Conservation (phyloP, 2,888 invertebrate genomes). For the Morinoia aosen region DNA sequence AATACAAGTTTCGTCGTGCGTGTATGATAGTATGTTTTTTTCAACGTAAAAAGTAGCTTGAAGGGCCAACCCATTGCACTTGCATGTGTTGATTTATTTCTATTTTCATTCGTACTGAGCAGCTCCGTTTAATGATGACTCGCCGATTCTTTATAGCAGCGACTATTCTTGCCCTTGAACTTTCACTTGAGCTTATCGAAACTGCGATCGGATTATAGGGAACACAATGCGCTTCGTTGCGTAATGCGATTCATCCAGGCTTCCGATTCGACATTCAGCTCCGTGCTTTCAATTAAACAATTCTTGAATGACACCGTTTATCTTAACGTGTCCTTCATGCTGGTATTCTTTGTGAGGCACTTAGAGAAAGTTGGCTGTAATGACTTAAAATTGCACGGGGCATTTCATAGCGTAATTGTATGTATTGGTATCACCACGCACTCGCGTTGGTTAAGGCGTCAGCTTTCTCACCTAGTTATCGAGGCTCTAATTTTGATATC, state of each 20-base stretch:
- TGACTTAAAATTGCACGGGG: not conserved
- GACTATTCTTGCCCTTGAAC: not conserved
- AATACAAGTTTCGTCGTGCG: not conserved
- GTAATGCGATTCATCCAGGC: not conserved
- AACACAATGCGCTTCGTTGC: not conserved
- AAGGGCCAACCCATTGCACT: not conserved
- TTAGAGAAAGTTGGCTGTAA: not conserved
- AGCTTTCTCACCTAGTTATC: not conserved
- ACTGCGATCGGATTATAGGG: conserved; percentile 17
- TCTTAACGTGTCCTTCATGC: not conserved
- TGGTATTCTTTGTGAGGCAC: not conserved
- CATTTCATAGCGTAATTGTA: not conserved
- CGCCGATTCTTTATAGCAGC: not conserved
- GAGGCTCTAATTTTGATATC: not conserved
- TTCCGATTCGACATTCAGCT: not conserved
- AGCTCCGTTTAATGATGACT: not conserved
- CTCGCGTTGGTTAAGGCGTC: not conserved
- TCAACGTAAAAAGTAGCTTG: not conserved
- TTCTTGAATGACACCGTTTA: not conserved
- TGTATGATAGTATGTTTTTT: not conserved
- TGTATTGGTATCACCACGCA: not conserved
- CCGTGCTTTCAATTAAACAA: not conserved
- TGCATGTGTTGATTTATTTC: not conserved
- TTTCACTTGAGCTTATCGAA: not conserved
- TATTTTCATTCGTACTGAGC: not conserved